These are phyloP conservation scores for Spea hammondii DNA, from an alignment of 2,797 vertebrate species.

Conservation along the genomic window DNA sequence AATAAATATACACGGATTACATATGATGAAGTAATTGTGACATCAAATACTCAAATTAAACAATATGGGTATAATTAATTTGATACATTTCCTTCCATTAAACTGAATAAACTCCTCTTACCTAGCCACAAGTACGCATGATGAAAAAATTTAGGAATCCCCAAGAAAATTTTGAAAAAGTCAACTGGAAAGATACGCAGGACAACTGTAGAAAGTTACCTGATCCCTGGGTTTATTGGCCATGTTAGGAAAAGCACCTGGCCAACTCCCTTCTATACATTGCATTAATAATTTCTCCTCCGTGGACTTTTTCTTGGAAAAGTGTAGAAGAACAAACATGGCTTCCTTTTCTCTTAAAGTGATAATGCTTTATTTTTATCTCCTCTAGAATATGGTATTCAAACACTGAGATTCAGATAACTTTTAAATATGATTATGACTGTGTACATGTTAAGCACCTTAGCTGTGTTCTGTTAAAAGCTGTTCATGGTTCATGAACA, in stretches of 20 bases:
- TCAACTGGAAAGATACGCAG: not conserved
- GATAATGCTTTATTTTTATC: not conserved
- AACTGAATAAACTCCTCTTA: not conserved
- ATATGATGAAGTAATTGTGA: constrained; percentile 5
- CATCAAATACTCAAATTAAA: constrained; percentile 38
- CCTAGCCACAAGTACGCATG: not conserved
- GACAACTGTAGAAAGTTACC: not conserved
- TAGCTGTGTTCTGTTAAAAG: not conserved
- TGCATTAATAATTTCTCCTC: not conserved
- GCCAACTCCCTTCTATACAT: not conserved
- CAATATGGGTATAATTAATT: not conserved
- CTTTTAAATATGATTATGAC: too few species aligned
- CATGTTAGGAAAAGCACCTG: not conserved
- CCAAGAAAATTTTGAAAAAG: not conserved
- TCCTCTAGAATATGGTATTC: constrained; percentile 7
- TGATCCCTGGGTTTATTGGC: not conserved
- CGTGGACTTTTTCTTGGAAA: not conserved
- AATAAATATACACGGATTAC: constrained; percentile 36
- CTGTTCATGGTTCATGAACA: not conserved
- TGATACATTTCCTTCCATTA: not conserved
- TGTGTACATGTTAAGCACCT: not conserved
- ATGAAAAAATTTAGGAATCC: not conserved
- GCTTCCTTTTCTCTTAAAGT: constrained; percentile 10
- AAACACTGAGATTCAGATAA: not conserved
- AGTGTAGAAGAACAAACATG: constrained; percentile 6